phyloP scores from a whole-genome alignment of 2,888 invertebrate genomes.

The Nysson spinosus region DNA sequence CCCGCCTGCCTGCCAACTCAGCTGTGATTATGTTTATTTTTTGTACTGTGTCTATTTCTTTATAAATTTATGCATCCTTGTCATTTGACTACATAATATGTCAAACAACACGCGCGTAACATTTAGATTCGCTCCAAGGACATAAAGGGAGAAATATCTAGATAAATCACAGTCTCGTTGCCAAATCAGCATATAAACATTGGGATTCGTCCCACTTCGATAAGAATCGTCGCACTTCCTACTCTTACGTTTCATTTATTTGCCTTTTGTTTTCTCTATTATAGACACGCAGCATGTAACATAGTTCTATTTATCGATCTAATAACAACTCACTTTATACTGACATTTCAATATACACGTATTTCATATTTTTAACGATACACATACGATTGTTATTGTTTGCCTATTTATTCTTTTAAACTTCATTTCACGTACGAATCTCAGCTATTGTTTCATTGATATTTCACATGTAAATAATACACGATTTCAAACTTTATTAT shows the following conservation, averaged over 20 bases:
- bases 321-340: constrained; percentile 26
- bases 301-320: constrained; percentile 30
- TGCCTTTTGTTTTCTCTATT: constrained; percentile 30
- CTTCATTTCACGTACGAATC: constrained; percentile 12
- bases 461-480: constrained; percentile 53
- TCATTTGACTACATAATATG: constrained; percentile 60
- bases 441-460: constrained; percentile 23
- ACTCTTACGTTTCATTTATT: too few species aligned
- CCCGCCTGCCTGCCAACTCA: constrained; percentile 74
- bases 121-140: constrained; percentile 51
- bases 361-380: constrained; percentile 48
- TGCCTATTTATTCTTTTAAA: constrained; percentile 49
- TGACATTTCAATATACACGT: constrained; percentile 46
- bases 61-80: constrained; percentile 67
- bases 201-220: constrained; percentile 33
- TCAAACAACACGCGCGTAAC: constrained; percentile 48
- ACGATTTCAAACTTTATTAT: constrained; percentile 30
- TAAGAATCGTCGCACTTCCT: constrained; percentile 41
- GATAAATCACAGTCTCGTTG: constrained; percentile 41
- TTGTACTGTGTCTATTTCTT: constrained; percentile 68
- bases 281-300: constrained; percentile 42
- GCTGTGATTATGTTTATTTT: constrained; percentile 76
- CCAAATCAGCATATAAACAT: constrained; percentile 50
- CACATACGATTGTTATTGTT: constrained; percentile 47
- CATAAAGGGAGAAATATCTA: constrained; percentile 58